Base-by-base conservation (phyloP, 2,888 invertebrate species). In the Dynastes hyllus region DNA sequence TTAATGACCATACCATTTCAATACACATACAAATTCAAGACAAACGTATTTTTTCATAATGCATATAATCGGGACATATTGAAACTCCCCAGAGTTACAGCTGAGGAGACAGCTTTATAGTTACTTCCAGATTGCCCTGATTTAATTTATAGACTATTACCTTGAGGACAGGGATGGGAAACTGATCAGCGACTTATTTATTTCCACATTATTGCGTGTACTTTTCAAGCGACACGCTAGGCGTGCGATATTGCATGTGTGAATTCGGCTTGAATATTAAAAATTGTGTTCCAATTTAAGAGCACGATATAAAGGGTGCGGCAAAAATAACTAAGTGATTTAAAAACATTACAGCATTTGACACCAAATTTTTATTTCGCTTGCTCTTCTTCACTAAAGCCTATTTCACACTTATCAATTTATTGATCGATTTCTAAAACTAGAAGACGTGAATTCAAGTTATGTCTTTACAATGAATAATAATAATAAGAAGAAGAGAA, bases 1-100 rank as follows among this genome's bases (percentile, higher is more conserved):
- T 90, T 93, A 77, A 91, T 92, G 63, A 91, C 92, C 0, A 91
- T 91, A 86, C 90, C 93, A 88, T 90, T 92, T 40, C 90, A 92
- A 87, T 77, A 79, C 6, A 71, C 73, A 32, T 66, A 76, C 9
- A 13, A 29, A 29, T 37, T 53, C 11, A 75, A 61, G 29, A n/a
- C 77, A n/a, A 58, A 66, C 2, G 45, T 58, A 22, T 77, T 71
- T 37, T 77, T 79, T 27, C 80, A 77, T 50, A 71, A 76, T n/a
- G 78, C 22, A 77, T 27, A 29, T 80, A 9, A 76, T 80, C 1
- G 40, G 13, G 73, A 77, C 67, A 45, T 77, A 2, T 63, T 80
- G 40, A 58, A 16, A 40, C 66, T 80, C 32, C 77, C 78, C 0
- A 67, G 45, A 11, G 78, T 80, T 45, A 79, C 79, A 2, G 70